Conservation (phyloP, 2,888 invertebrate genomes). For the Cryptocephalus primarius region DNA sequence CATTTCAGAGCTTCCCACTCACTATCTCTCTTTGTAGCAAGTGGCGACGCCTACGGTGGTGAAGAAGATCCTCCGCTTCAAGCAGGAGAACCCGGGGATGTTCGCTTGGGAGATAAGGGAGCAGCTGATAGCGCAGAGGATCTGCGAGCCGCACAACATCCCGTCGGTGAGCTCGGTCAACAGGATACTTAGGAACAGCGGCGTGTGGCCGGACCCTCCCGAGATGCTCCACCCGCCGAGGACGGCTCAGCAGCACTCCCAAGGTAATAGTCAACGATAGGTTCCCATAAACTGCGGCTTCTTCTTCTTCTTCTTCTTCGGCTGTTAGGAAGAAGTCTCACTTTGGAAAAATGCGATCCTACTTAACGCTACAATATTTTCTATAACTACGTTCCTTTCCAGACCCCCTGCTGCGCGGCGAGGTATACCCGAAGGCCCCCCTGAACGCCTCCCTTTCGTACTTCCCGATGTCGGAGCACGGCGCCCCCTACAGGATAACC, state of each 20-base stretch:
- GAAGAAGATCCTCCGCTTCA: constrained; percentile 85
- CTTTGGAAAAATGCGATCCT: too few species aligned
- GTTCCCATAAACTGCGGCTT: too few species aligned
- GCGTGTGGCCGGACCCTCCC: constrained; percentile 59
- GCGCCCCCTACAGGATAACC: constrained; percentile 41
- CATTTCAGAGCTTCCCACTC: too few species aligned
- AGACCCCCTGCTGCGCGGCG: constrained; percentile 25
- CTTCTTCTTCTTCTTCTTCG: too few species aligned
- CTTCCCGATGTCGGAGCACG: constrained; percentile 28
- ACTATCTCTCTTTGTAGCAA: constrained; percentile 55
- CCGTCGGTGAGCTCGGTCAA: constrained; percentile 94
- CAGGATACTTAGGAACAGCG: constrained; percentile 80
- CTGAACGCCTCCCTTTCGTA: constrained; percentile 14
- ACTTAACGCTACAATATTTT: background rate
- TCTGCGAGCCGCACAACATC: constrained; percentile 83
- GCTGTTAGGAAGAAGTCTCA: too few species aligned
- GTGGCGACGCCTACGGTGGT: constrained; percentile 94
- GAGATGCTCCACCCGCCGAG: constrained; percentile 34
- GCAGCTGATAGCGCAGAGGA: constrained; percentile 75
- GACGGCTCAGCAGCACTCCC: constrained; percentile 13
- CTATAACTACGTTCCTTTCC: constrained; percentile 11
- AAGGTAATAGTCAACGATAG: too few species aligned
- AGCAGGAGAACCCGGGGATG: constrained; percentile 92
- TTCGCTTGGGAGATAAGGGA: constrained; percentile 96
- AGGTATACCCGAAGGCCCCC: constrained; percentile 22